These are phyloP conservation scores for Chymomyza caudatula DNA, from an alignment of 2,888 invertebrate species.

Conservation along the genomic window DNA sequence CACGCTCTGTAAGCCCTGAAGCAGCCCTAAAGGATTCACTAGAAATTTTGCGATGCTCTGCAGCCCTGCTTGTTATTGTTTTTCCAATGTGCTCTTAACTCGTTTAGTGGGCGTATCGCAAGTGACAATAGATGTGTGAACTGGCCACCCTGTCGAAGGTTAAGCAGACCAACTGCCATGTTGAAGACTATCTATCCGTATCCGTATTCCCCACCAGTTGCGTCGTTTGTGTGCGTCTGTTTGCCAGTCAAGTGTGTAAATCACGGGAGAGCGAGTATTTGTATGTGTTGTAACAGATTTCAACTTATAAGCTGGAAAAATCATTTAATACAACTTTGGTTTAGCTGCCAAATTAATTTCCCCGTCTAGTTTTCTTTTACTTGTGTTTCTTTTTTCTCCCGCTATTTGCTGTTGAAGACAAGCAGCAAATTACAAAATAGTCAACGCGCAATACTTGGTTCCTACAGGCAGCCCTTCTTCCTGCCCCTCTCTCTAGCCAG, in stretches of 20 bases:
- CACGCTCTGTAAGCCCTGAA: too few species aligned
- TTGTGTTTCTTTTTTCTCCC: not conserved
- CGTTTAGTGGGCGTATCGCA: slow-evolving; percentile 58
- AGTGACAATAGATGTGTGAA: slow-evolving; percentile 61
- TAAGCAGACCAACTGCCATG: slow-evolving; percentile 15
- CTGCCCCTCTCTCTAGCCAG: slow-evolving; percentile 36
- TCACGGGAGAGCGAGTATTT: slow-evolving; percentile 16
- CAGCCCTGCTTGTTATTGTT: slow-evolving; percentile 4
- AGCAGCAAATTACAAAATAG: not conserved
- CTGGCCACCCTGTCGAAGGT: slow-evolving; percentile 34
- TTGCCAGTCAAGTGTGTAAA: slow-evolving; percentile 36
- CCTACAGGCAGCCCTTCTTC: not conserved
- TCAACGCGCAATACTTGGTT: not conserved
- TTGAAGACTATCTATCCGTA: slow-evolving; percentile 24
- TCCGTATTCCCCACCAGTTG: slow-evolving; percentile 31
- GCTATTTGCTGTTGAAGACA: not conserved
- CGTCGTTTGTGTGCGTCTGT: slow-evolving; percentile 7
- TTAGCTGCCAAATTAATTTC: slow-evolving; percentile 22
- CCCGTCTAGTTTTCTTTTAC: not conserved
- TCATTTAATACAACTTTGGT: slow-evolving; percentile 12
- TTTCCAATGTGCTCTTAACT: slow-evolving; percentile 32
- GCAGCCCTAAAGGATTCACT: too few species aligned
- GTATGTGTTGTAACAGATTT: not conserved
- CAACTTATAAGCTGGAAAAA: not conserved
- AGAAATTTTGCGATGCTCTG: not conserved